Evolutionary conservation across 2,113 vertebrate genomes (phyloP).

Genomic region (Corythaeola cristata): DNA sequence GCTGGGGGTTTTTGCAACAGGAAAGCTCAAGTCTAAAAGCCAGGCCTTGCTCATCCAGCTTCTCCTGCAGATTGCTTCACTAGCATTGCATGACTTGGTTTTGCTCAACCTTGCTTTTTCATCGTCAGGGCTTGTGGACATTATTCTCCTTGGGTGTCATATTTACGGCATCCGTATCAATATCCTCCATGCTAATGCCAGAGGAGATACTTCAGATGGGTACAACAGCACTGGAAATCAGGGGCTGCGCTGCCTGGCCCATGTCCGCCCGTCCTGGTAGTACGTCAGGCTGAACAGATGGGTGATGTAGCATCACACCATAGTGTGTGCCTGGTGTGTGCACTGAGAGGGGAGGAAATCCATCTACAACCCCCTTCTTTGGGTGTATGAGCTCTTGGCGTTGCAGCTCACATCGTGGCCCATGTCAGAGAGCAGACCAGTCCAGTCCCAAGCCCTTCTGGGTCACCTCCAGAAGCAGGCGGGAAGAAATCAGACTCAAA

Average conservation of each 20-base stretch:
- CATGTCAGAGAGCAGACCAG: not conserved
- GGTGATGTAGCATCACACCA: too few relatives aligned
- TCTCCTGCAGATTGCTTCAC: not conserved
- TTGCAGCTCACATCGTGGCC: not conserved
- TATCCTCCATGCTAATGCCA: not conserved
- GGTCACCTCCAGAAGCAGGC: not conserved
- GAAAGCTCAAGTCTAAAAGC: not conserved
- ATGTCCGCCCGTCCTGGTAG: not conserved
- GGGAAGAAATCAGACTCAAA: not conserved
- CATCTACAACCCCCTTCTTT: not conserved
- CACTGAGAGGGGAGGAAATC: not conserved
- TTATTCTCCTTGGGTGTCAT: not conserved
- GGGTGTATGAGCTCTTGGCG: not conserved
- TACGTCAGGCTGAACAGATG: not conserved
- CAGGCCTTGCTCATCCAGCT: not conserved
- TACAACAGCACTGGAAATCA: not conserved
- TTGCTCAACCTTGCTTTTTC: not conserved
- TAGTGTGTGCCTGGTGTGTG: not conserved
- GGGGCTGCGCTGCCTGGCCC: not conserved
- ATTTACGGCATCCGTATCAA: fast-evolving
- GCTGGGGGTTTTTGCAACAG: not conserved
- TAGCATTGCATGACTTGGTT: not conserved
- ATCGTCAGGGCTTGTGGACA: not conserved
- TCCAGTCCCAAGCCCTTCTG: not conserved
- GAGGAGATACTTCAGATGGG: not conserved